Evolutionary conservation across 53 echinoderm and acorn worm species (phyloP), one percentile per base, ranked within the genome.

Genomic region (Luidia sarsii): DNA sequence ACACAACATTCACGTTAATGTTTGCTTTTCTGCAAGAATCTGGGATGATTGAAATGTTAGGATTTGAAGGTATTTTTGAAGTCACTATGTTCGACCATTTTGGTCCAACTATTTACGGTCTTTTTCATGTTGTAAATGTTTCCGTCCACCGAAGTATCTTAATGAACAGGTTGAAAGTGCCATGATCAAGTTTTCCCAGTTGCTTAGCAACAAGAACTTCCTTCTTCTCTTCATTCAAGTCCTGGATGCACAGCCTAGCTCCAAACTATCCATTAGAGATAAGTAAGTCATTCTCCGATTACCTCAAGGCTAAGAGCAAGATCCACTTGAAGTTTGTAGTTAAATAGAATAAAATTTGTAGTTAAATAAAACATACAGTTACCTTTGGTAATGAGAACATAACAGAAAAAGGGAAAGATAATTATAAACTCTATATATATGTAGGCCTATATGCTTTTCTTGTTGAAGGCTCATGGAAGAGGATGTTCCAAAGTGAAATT

Each of bases 161-260:
- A 45, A 86, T 37, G 82, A 85, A 33, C 65, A 84, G 38, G 29
- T 85, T 33, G 61, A 85, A 37, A 66, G 36, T 38, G 92, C 84
- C 19, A 92, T 95, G 95, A 64, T 37, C 32, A 89, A 92, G 43
- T 95, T 95, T 68, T 90, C 87, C 51, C 83, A 84, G 31, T 81
- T 92, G 6, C 87, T 95, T 21, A 82, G 65, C 92, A 95, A 92
- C 90, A 95, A 92, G 64, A 84, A 72, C 37, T 95, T 92, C 57
- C 80, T 89, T 18, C 70, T 90, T 33, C 87, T 90, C 10, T 84
- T 95, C 56, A 92, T 95, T 20, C 88, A 85, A 25, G 90, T 87
- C 11, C 82, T 92, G 69, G 95, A 95, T 67, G 91, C 85, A 39
- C 87, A 92, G 43, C 87, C 79, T 67, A 77, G 19, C 59, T 60